These are phyloP conservation scores for Fratercula arctica DNA, from an alignment of 2,797 vertebrate species.

Conservation along the genomic window DNA sequence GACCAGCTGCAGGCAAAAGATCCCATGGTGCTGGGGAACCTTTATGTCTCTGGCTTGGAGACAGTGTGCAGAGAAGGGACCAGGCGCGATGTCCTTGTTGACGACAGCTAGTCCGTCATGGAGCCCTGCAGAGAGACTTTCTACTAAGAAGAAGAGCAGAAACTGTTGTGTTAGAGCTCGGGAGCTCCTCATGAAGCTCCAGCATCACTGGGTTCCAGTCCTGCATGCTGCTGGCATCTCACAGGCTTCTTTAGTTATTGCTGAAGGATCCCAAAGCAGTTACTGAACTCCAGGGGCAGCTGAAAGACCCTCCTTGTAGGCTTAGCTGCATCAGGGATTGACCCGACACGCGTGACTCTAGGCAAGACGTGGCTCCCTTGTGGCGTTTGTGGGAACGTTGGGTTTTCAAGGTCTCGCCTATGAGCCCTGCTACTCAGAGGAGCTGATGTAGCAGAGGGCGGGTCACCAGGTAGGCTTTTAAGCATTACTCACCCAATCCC, in stretches of 20 bases:
- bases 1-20: neutral
- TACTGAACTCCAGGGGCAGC: neutral
- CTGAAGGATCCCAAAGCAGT: neutral
- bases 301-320: neutral
- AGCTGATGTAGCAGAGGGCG: neutral
- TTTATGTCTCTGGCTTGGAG: neutral
- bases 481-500: neutral
- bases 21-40: accelerated
- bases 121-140: neutral
- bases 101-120: accelerated
- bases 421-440: neutral
- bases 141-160: neutral
- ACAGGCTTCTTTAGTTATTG: neutral
- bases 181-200: neutral
- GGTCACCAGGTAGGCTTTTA: neutral
- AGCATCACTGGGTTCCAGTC: neutral
- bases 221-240: neutral
- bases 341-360: accelerated
- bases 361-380: neutral
- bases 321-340: neutral
- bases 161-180: neutral
- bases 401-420: neutral
- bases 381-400: neutral
- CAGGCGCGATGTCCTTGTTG: neutral
- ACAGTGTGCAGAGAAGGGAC: neutral